A percentile compares a stretch with the other conserved stretches of the same genome.
Evolutionary conservation across 53 echinoderm and acorn worm genomes (phyloP).

Genomic region (Holothuria leucospilota): DNA sequence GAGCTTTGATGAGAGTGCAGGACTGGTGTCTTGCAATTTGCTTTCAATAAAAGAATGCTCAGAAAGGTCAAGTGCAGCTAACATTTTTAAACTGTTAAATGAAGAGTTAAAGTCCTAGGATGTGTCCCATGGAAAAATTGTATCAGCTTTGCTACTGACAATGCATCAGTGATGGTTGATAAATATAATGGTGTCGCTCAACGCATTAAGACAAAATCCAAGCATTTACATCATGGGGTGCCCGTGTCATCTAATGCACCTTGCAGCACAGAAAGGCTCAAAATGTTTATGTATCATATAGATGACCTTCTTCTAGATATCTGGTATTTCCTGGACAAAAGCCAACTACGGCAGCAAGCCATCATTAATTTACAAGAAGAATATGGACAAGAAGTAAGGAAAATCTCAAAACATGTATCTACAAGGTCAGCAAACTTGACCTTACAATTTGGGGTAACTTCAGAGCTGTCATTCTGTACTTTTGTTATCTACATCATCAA

Average conservation of each 20-base stretch:
- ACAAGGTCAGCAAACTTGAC: constrained; percentile 8
- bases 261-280: constrained; percentile 43
- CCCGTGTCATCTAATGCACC: constrained; percentile 57
- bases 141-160: constrained; percentile 54
- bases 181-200: constrained; percentile 38
- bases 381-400: constrained; percentile 41
- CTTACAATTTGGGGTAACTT: too few relatives aligned
- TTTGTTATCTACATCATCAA: too few relatives aligned
- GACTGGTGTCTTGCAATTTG: constrained; percentile 30
- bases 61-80: constrained; percentile 45
- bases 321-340: constrained; percentile 62
- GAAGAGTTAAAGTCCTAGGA: constrained; percentile 5
- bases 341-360: constrained; percentile 44
- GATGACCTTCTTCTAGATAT: constrained; percentile 26
- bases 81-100: constrained; percentile 54
- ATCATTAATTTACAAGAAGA: constrained; percentile 48
- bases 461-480: too few relatives aligned
- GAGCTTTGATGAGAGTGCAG: constrained; percentile 44
- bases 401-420: constrained; percentile 54
- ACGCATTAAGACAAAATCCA: constrained; percentile 24
- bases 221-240: constrained; percentile 54
- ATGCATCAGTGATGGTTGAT: constrained; percentile 54
- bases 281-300: constrained; percentile 15
- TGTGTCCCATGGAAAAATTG: constrained; percentile 55
- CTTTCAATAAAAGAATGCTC: constrained; percentile 47